Evolutionary conservation across 2,113 vertebrate species (phyloP), one percentile per base, ranked within the genome.

Genomic region (Leptodactylus fuscus): DNA sequence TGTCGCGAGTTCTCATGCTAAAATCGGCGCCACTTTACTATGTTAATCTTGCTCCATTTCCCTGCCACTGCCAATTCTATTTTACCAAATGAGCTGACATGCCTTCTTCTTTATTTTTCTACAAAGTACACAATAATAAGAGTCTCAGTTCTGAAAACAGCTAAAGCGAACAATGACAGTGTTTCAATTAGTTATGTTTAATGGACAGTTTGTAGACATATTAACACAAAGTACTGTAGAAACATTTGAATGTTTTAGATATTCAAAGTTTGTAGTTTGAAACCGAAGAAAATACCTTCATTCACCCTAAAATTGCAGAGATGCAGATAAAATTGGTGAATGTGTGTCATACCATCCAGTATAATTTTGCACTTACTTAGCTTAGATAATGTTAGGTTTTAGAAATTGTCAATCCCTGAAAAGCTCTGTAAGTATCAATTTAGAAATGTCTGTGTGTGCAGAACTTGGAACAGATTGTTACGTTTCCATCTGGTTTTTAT

Each of bases 321-420:
- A 77, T 62, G 38, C 55, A 48, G 73, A 75, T 84, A 24, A 32
- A 65, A 77, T 83, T 67, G 73, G 73, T 7, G 75, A 65, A 49
- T 74, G 81, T 58, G 29, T 51, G 67, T 70, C 44, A 85, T 76
- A 18, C 75, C 41, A 79, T 44, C 46, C 46, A 69, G 46, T 79
- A 18, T 48, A 85, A 85, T 76, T 76, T 76, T 62, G 53, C 71
- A 76, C 82, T 85, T 85, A 85, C 75, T 84, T 76, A 76, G 71
- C 82, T 36, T 76, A 46, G 53, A 84, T 84, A 84, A 84, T 84
- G 73, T 49, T 84, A 76, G 82, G 82, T 65, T 84, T 76, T 44
- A 15, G 71, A 84, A 84, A 84, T 65, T 84, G 82, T 76, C 55
- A 76, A 36, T 48, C 53, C 71, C 82, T 85, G 75, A 79, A 85